Evolutionary conservation across 1,140 invertebrate species (phyloP), one percentile per base, ranked within the genome.

Genomic region (Halictus rubicundus): DNA sequence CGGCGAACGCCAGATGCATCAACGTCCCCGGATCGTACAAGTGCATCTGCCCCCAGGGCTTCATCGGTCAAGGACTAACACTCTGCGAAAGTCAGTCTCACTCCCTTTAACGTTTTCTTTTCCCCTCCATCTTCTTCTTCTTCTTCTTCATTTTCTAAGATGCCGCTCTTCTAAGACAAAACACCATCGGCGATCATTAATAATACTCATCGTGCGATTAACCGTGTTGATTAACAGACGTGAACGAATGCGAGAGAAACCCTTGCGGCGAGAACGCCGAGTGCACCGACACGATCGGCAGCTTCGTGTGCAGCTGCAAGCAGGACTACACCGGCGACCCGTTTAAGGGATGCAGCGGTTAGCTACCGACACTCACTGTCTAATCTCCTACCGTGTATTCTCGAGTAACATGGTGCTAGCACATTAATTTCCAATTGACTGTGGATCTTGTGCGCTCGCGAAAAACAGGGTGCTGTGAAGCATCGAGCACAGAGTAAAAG

Each of bases 161-260:
- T 16, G n/a, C 57, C 16, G n/a, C 57, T 65, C n/a, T 14, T 69
- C 42, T 46, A 27, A 27, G 32, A 4, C 16, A 7, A 12, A 8
- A 39, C 39, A 12, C 39, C 39, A 39, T 12, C 21, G 23, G 66
- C 76, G 63, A 73, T 72, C 25, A 69, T 73, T 82, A 72, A 73
- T 85, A 82, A 85, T 85, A 80, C 73, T 83, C 84, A 83, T 23
- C 54, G 27, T 72, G 32, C 63, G 42, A 90, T 90, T 87, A 89
- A 88, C 84, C 72, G 39, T 82, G 84, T 90, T 91, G 87, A 91
- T 92, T 91, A 91, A 92, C 94, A 98, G 97, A 98, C 95, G 94
- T 98, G 92, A 96, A 98, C 94, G 97, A 98, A 94, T 98, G 97
- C 93, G 94, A 96, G 90, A 95, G 95, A 92, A 97, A 96, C 92